Evolutionary conservation across 2,888 invertebrate genomes (phyloP).

Genomic region (Aporophyla lueneburgensis): DNA sequence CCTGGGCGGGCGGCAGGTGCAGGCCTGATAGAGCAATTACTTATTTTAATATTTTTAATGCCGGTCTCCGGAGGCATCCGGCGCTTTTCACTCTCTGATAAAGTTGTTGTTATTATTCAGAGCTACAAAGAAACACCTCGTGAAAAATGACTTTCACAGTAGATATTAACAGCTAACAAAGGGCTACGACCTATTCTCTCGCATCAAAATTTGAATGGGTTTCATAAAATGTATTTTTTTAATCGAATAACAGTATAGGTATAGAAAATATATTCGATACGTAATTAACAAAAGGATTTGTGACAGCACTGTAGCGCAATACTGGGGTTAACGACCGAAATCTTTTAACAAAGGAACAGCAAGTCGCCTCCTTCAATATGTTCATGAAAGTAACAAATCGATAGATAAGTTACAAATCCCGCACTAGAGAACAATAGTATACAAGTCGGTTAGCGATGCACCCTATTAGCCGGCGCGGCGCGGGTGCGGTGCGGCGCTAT

Average conservation of each 20-base stretch:
- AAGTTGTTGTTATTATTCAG: conserved; percentile 78
- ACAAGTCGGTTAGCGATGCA: conserved; percentile 66
- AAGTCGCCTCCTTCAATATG: background rate
- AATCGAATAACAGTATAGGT: background rate
- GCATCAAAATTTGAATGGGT: conserved; percentile 26
- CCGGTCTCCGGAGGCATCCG: conserved; percentile 75
- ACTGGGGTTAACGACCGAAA: conserved; percentile 4
- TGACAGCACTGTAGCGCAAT: background rate
- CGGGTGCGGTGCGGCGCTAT: conserved; percentile 61
- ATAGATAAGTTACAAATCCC: conserved; percentile 40
- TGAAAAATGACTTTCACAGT: conserved; percentile 58
- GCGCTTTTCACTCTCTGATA: conserved; percentile 77
- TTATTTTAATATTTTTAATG: conserved; percentile 88
- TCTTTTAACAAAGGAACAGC: conserved; percentile 17
- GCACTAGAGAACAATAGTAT: conserved; percentile 37
- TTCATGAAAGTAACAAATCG: conserved; percentile 32
- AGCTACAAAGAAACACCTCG: conserved; percentile 67
- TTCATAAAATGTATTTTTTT: conserved; percentile 1
- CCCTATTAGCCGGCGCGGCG: conserved; percentile 56
- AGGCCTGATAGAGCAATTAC: conserved; percentile 86
- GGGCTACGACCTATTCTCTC: conserved; percentile 21
- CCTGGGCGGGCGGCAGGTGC: conserved; percentile 83
- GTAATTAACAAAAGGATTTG: background rate
- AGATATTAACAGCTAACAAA: conserved; percentile 48
- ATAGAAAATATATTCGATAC: too few species aligned